phyloP scores from a whole-genome alignment of 2,888 invertebrate genomes.

The Orchesellides sinensis region DNA sequence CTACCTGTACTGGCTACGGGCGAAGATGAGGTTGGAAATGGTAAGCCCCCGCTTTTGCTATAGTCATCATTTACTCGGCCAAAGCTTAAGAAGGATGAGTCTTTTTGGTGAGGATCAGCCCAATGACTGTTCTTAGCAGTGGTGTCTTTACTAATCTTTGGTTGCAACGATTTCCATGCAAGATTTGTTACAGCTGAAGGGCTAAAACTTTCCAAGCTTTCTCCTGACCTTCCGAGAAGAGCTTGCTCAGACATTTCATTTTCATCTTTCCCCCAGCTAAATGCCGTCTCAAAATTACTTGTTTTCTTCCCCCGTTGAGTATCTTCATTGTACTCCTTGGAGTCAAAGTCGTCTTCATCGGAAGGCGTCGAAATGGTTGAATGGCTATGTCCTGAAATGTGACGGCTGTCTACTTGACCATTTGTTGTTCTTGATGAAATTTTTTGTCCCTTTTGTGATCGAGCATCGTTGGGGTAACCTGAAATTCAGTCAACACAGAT shows the following conservation, averaged over 20 bases:
- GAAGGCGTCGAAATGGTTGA: slow-evolving; percentile 21
- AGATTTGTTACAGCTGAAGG: slow-evolving; percentile 56
- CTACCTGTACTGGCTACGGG: slow-evolving; percentile 12
- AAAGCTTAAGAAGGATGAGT: slow-evolving; percentile 38
- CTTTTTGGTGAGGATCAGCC: slow-evolving; percentile 48
- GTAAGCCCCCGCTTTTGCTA: neutral
- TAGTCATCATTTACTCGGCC: slow-evolving; percentile 11
- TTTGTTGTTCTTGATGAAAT: slow-evolving; percentile 54
- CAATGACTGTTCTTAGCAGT: slow-evolving; percentile 13
- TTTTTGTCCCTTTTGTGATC: slow-evolving; percentile 28
- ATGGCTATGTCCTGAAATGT: slow-evolving; percentile 43
- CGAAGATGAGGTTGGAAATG: slow-evolving; percentile 19
- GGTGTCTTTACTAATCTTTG: slow-evolving; percentile 38
- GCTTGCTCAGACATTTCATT: slow-evolving; percentile 54
- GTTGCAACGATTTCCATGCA: slow-evolving; percentile 53
- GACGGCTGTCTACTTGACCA: slow-evolving; percentile 53
- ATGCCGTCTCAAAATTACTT: slow-evolving; percentile 23
- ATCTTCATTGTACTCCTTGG: slow-evolving; percentile 33
- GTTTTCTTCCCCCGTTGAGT: slow-evolving; percentile 11
- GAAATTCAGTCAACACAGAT: slow-evolving; percentile 38
- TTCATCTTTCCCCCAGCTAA: slow-evolving; percentile 46
- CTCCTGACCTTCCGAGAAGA: slow-evolving; percentile 18
- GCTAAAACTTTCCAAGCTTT: slow-evolving; percentile 27
- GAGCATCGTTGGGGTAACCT: slow-evolving; percentile 43
- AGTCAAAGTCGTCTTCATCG: too few relatives aligned